phyloP scores from a whole-genome alignment of 2,113 vertebrate species.

The Pachyramphus minor region DNA sequence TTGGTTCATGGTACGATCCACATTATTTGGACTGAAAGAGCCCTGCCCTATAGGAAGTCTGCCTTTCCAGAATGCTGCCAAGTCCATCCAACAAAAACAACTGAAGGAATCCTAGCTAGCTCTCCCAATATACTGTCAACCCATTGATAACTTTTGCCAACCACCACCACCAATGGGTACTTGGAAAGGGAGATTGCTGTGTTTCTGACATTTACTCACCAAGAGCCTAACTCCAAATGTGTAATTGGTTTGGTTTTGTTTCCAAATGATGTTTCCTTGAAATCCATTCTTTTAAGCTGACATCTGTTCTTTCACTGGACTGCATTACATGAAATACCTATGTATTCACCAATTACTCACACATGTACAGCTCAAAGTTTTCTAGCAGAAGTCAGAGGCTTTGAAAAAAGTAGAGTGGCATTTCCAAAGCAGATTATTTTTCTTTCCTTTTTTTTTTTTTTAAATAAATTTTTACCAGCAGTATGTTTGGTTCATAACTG shows the following conservation, averaged over 20 bases:
- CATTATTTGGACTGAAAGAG: neutral
- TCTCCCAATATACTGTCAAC: neutral
- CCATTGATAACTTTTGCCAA: fast-evolving
- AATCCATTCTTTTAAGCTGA: constrained; percentile 1
- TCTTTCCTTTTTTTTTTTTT: neutral
- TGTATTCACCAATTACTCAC: neutral
- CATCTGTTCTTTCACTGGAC: neutral
- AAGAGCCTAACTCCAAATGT: neutral
- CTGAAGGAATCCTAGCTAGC: neutral
- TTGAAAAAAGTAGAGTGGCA: neutral
- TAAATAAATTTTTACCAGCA: neutral
- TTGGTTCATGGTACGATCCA: neutral
- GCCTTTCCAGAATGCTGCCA: neutral
- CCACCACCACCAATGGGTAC: neutral
- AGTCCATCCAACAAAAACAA: neutral
- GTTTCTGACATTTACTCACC: neutral
- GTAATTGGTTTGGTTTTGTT: neutral
- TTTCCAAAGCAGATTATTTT: neutral
- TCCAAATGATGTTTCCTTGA: neutral
- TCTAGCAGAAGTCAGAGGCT: neutral
- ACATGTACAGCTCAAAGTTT: neutral
- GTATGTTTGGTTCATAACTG: neutral
- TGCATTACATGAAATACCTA: neutral
- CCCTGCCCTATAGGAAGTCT: neutral
- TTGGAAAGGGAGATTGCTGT: neutral